These are phyloP conservation scores for Alectura lathami DNA, from an alignment of 2,113 vertebrate genomes.

Conservation along the genomic window DNA sequence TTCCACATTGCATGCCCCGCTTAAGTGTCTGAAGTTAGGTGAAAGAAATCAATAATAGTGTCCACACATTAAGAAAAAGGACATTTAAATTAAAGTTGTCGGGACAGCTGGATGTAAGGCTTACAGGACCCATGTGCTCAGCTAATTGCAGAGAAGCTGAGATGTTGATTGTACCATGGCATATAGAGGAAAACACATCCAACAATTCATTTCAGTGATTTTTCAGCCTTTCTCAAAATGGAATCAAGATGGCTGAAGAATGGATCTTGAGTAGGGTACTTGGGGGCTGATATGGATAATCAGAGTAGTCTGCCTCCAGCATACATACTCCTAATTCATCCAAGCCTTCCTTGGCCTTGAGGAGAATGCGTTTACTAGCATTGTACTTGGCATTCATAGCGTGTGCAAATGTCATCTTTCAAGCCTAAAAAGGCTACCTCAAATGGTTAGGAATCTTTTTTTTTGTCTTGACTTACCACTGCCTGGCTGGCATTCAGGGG, in stretches of 20 bases:
- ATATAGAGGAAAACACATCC: background rate
- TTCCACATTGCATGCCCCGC: background rate
- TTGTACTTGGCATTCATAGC: background rate
- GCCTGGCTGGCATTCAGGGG: background rate
- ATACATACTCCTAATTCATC: background rate
- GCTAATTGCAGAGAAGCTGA: background rate
- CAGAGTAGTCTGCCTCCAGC: background rate
- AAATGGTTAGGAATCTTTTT: accelerated
- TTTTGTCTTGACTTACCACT: background rate
- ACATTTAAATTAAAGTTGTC: background rate
- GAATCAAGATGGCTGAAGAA: background rate
- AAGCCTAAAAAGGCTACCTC: background rate
- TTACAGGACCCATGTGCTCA: background rate
- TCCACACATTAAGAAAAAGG: background rate
- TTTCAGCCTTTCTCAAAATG: background rate
- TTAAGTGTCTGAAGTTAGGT: background rate
- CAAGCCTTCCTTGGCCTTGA: background rate
- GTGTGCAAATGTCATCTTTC: background rate
- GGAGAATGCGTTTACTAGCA: background rate
- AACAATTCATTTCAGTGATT: background rate
- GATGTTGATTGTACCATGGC: background rate
- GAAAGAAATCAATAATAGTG: background rate
- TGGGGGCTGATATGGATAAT: accelerated
- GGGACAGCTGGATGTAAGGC: background rate
- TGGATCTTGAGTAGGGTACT: background rate